Base-by-base conservation (phyloP, 1,140 invertebrate species). In the Drosophila yakuba region DNA sequence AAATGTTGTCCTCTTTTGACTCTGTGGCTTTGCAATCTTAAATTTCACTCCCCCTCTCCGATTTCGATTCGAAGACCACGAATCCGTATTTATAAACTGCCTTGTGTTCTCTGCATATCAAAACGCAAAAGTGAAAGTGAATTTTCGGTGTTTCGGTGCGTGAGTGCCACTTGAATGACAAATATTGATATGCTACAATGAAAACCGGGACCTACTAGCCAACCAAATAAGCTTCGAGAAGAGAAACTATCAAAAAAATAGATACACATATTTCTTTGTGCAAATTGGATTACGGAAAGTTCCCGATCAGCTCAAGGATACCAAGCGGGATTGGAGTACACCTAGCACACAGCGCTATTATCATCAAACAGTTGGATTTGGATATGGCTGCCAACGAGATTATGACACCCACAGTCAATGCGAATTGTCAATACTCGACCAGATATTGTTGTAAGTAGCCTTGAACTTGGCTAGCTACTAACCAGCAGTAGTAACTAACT, bases 361-460 rank as follows among this genome's bases (percentile, higher is more conserved):
- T 43, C 47, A 11, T 23, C 23, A 51, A 15, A 48, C 58, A 11
- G 45, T 47, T 38, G 71, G 45, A 66, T 45, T 78, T 84, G 84
- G 80, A 89, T 79, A 91, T 91, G 89, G 89, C 89, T 75, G 90
- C 76, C 83, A 91, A 90, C 76, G 90, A 91, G 80, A 91, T 91
- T 52, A 90, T 91, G 90, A 84, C 90, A 74, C 90, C 90, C 57
- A 84, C 75, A 76, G 90, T 91, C 78, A 91, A 91, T 78, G 83
- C 90, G 15, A 91, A 91, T 77, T 91, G 90, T 63, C 90, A 91
- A 67, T 91, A 91, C 75, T 91, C 90, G 15, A 91, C 90, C 60
- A 78, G 90, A 84, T 91, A 91, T 77, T 91, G 90, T 85, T 91
- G 90, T 91, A 91, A 91, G 90, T 90, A 63, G 12, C 35, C 44